Conservation (phyloP, 2,113 vertebrate genomes). For the Stercorarius parasiticus region DNA sequence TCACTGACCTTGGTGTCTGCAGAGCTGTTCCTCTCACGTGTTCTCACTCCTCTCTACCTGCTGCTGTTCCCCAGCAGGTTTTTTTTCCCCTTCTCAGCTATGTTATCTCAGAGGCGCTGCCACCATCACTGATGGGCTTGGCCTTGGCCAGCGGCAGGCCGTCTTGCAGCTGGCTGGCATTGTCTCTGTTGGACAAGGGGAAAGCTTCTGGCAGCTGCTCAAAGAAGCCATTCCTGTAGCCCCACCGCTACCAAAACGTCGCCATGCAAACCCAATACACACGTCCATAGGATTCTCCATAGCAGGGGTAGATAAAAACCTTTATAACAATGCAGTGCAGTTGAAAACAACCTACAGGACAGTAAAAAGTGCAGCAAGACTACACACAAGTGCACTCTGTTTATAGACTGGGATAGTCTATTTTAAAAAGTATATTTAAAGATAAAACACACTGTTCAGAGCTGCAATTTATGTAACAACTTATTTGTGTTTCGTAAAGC, state of each 20-base stretch:
- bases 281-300: neutral
- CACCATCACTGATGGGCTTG: neutral
- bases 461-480: conserved; percentile 34
- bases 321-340: neutral
- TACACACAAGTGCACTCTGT: neutral
- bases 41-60: neutral
- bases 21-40: neutral
- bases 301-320: neutral
- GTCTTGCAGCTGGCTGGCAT: neutral
- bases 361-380: conserved; percentile 18
- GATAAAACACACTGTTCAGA: conserved; percentile 23
- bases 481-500: conserved; percentile 38
- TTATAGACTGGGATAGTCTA: neutral
- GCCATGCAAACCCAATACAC: neutral
- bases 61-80: neutral
- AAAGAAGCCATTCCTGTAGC: neutral
- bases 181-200: neutral
- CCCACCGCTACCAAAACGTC: neutral
- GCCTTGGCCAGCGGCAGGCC: neutral
- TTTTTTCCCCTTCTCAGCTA: neutral
- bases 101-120: neutral
- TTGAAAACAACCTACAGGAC: neutral
- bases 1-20: neutral
- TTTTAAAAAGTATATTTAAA: conserved; percentile 33
- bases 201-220: neutral